A percentile compares a stretch with the other conserved stretches of the same genome.
These are phyloP conservation scores for Pristionchus entomophagus DNA, from an alignment of 2,888 invertebrate genomes.

Conservation along the genomic window DNA sequence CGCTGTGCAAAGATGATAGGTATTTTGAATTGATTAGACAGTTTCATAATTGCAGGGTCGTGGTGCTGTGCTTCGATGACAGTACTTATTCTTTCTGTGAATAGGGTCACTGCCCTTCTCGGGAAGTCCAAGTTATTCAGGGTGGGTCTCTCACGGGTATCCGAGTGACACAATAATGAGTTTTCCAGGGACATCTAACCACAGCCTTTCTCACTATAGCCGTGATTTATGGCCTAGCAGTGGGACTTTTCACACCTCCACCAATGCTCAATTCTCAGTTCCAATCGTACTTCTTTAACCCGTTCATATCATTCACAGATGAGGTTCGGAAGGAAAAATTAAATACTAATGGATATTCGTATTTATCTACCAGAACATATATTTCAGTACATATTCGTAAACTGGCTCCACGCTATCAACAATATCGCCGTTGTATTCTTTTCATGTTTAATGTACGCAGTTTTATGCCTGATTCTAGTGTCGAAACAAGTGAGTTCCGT, in stretches of 20 bases:
- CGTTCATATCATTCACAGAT: not conserved
- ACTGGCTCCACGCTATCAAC: not conserved
- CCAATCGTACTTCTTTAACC: conserved; percentile 38
- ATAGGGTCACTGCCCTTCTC: not conserved
- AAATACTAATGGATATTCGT: too few species aligned
- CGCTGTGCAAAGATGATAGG: too few species aligned
- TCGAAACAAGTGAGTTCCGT: not conserved
- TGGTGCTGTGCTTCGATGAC: conserved; percentile 19
- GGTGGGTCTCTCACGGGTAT: not conserved
- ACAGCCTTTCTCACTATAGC: not conserved
- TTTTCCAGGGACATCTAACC: not conserved
- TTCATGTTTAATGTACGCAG: not conserved
- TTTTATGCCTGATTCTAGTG: not conserved
- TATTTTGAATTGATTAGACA: too few species aligned
- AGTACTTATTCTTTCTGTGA: not conserved
- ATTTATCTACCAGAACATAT: too few species aligned
- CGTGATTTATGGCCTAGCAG: not conserved
- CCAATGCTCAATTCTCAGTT: conserved; percentile 22
- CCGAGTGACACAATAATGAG: too few species aligned
- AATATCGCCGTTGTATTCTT: conserved; percentile 11
- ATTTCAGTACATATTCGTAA: conserved; percentile 7
- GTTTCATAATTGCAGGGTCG: not conserved
- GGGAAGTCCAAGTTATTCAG: not conserved
- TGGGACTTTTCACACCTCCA: conserved; percentile 11
- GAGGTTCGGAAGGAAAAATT: too few species aligned